phyloP scores from a whole-genome alignment of 2,797 vertebrate species.

The Eospalax fontanierii region DNA sequence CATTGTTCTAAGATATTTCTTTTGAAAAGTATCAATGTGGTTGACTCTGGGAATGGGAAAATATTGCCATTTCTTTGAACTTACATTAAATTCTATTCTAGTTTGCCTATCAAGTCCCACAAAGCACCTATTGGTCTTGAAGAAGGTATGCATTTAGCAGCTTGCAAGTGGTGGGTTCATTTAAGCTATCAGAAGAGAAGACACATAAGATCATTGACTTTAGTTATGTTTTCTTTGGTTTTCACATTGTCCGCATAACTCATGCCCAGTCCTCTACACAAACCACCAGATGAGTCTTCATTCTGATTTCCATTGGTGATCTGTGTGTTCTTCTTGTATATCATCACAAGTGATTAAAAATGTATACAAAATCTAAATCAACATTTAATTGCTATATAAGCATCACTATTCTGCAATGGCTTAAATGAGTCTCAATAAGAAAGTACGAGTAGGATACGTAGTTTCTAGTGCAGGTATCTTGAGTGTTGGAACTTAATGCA shows the following conservation, averaged over 20 bases:
- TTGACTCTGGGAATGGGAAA: neutral
- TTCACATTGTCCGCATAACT: neutral
- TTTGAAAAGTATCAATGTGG: neutral
- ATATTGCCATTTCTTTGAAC: neutral
- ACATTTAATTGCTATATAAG: neutral
- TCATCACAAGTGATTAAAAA: neutral
- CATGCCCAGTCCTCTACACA: neutral
- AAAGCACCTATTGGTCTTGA: neutral
- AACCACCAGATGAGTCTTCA: neutral
- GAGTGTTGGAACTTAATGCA: neutral
- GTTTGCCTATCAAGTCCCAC: neutral
- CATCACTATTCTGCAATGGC: neutral
- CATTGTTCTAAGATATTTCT: neutral
- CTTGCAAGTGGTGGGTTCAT: neutral
- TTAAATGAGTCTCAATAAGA: neutral
- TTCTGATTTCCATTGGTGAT: neutral
- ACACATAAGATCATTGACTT: neutral
- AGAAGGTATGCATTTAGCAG: neutral
- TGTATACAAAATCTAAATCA: neutral
- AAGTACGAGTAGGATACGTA: neutral
- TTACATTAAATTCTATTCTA: neutral
- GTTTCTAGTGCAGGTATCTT: neutral
- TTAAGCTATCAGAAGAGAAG: neutral
- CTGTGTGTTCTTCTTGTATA: neutral
- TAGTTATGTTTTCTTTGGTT: neutral